Evolutionary conservation across 2,113 vertebrate genomes (phyloP), one percentile per base, ranked within the genome.

Genomic region (Nipponia nippon): DNA sequence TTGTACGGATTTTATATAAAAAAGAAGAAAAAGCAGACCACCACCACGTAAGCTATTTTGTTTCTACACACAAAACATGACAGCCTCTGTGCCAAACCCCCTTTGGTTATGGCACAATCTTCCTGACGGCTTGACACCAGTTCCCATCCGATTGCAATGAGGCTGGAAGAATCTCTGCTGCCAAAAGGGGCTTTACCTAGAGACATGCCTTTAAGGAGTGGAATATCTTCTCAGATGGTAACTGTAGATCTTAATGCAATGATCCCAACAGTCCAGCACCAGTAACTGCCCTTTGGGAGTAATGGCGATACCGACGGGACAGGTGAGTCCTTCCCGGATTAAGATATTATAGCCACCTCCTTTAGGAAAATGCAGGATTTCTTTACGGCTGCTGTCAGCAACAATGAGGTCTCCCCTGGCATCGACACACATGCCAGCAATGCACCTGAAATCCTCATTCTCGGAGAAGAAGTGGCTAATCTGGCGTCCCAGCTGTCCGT

Each of bases 401-500:
- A 99, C 99, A 5, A 99, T 98, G 96, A 99, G 98, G 78, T 99
- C 99, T 12, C 99, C 99, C 16, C 99, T 98, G 56, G 98, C 95
- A 46, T 99, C 99, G 13, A 99, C 99, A 8, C 99, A 99, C 99
- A 99, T 99, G 87, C 99, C 99, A 1, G 99, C 99, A n/a, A 99
- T 99, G 95, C 99, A 99, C 65, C 99, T 98, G 98, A 99, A 99
- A 96, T 99, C 99, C 97, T 99, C 99, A 0, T 98, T 98, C 95
- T 99, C 99, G 0, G 99, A 99, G 97, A 99, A 99, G 96, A 99
- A 99, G 90, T 99, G 99, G 97, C 99, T 99, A 8, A 99, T 99
- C 98, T 99, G 99, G 55, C 99, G 98, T 32, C 99, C 99, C 30
- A 99, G 98, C 97, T 99, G 99, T n/a, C 99, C 99, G 0, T 99